phyloP scores from a whole-genome alignment of 2,113 vertebrate genomes.

The Burhinus bistriatus region DNA sequence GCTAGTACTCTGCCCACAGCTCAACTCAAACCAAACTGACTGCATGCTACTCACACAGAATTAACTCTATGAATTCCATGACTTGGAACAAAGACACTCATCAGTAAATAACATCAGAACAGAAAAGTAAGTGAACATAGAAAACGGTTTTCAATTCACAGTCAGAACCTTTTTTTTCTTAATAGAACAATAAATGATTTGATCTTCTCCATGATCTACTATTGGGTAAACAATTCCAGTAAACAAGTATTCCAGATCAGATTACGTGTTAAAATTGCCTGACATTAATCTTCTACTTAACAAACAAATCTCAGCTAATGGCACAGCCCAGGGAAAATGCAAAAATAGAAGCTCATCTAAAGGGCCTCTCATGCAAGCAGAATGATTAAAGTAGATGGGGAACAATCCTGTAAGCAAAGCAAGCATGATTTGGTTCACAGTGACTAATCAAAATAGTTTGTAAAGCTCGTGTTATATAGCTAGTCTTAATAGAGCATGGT shows the following conservation, averaged over 20 bases:
- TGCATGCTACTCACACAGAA: neutral
- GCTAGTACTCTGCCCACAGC: neutral
- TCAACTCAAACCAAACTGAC: neutral
- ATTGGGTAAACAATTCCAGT: neutral
- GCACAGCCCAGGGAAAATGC: neutral
- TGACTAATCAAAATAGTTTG: slow-evolving; percentile 21
- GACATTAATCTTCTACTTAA: slow-evolving; percentile 42
- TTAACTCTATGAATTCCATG: neutral
- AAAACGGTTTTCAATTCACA: neutral
- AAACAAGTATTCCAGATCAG: slow-evolving; percentile 21
- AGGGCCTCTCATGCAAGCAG: neutral
- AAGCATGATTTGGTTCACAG: neutral
- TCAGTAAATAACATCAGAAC: neutral
- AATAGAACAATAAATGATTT: neutral
- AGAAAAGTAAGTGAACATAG: neutral
- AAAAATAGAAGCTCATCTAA: slow-evolving; percentile 28
- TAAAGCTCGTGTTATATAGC: neutral
- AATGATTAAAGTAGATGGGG: slow-evolving; percentile 15
- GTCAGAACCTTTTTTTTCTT: neutral
- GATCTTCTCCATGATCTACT: neutral
- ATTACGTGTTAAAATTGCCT: slow-evolving; percentile 2
- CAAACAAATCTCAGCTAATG: slow-evolving; percentile 54
- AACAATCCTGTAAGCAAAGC: slow-evolving; percentile 36
- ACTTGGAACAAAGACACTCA: neutral
- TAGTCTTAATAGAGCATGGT: neutral